phyloP scores from a whole-genome alignment of 2,888 invertebrate species.

The Drosophila maculinotata region DNA sequence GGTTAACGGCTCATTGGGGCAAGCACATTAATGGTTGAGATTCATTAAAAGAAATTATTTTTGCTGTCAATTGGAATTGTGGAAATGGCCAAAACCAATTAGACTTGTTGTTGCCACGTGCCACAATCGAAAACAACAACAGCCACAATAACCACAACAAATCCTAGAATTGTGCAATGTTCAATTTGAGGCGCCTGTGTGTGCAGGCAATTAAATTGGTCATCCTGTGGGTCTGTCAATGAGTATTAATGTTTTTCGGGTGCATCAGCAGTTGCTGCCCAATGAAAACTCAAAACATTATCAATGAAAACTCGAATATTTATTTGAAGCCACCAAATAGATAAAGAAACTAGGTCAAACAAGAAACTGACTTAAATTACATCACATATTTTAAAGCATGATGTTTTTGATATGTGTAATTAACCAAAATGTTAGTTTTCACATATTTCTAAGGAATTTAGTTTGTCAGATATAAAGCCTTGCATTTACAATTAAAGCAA shows the following conservation, averaged over 20 bases:
- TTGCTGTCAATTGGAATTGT: slow-evolving; percentile 8
- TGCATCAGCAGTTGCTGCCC: slow-evolving; percentile 3
- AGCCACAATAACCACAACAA: not conserved
- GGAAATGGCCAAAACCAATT: slow-evolving; percentile 32
- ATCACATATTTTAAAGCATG: too few relatives aligned
- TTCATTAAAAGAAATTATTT: slow-evolving; percentile 22
- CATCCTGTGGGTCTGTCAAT: slow-evolving; percentile 14
- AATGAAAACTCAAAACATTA: not conserved
- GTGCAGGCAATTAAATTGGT: slow-evolving; percentile 30
- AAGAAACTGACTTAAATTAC: not conserved
- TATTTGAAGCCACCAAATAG: not conserved
- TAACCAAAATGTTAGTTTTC: too few relatives aligned
- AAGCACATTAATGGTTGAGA: not conserved
- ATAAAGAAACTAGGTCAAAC: not conserved
- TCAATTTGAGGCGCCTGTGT: slow-evolving; percentile 2
- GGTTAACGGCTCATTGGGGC: slow-evolving; percentile 4
- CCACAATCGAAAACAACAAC: slow-evolving; percentile 4
- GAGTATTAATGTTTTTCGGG: slow-evolving; percentile 9
- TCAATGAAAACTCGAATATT: not conserved
- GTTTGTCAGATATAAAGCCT: too few relatives aligned
- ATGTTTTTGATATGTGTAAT: too few relatives aligned
- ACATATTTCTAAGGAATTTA: too few relatives aligned
- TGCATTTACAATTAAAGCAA: too few relatives aligned
- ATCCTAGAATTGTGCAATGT: slow-evolving; percentile 4
- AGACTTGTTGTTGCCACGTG: slow-evolving; percentile 13